phyloP scores from a whole-genome alignment of 2,113 vertebrate species.

The Syrmaticus mikado region DNA sequence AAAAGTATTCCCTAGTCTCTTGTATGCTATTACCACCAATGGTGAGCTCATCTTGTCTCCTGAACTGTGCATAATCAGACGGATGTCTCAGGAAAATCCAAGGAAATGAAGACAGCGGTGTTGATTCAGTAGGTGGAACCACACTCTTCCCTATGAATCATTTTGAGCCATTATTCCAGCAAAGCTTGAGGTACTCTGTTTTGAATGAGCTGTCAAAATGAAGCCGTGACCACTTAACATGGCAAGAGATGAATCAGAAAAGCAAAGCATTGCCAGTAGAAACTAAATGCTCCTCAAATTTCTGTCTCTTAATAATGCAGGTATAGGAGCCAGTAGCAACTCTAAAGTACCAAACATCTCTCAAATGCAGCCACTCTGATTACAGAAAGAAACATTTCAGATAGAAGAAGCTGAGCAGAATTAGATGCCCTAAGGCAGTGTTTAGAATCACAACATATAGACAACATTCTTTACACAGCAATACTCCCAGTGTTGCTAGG shows the following conservation, averaged over 20 bases:
- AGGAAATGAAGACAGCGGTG: neutral
- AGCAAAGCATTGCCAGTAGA: neutral
- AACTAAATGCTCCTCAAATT: neutral
- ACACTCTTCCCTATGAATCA: neutral
- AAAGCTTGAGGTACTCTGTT: neutral
- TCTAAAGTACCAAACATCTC: neutral
- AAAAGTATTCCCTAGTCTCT: neutral
- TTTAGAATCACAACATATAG: neutral
- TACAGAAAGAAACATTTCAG: neutral
- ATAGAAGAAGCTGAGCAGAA: neutral
- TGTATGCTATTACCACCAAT: neutral
- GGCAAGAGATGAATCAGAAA: conserved; percentile 7
- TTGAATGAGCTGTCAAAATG: neutral
- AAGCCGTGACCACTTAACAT: neutral
- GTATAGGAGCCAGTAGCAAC: neutral
- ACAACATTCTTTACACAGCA: neutral
- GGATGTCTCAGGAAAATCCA: neutral
- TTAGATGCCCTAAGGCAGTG: neutral
- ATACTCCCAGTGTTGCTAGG: neutral
- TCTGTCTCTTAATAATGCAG: neutral
- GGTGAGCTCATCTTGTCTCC: neutral
- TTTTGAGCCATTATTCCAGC: neutral
- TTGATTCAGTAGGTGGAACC: conserved; percentile 17
- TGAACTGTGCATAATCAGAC: neutral
- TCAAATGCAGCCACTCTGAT: neutral